These are phyloP conservation scores for Drosophila pectinifera DNA, from an alignment of 1,140 invertebrate species.

Conservation along the genomic window DNA sequence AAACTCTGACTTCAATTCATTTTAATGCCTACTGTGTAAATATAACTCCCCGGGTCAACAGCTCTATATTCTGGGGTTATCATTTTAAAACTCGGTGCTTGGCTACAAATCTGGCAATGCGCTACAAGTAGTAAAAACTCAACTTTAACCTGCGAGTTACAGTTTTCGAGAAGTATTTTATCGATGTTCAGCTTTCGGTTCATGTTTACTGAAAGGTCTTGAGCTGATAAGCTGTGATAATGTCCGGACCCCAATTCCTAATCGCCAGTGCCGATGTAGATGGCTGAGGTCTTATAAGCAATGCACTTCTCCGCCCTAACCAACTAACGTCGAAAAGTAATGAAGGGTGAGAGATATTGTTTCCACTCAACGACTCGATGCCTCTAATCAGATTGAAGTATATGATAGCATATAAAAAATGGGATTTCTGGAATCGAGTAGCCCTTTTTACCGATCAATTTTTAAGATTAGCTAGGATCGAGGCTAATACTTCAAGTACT, in stretches of 20 bases:
- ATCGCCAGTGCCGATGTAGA: no score
- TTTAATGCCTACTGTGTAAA: constrained; percentile 23
- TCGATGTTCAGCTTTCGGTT: constrained; percentile 1
- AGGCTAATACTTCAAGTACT: background rate
- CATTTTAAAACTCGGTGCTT: constrained; percentile 39
- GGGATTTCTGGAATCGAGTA: background rate
- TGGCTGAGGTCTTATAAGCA: constrained; percentile 16
- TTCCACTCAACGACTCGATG: background rate
- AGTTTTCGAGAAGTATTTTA: background rate
- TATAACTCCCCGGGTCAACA: constrained; percentile 37
- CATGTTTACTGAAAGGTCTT: constrained; percentile 1
- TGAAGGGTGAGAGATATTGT: constrained; percentile 13
- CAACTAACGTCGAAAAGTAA: background rate
- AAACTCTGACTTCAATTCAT: constrained; percentile 23
- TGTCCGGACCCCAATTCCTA: constrained; percentile 31
- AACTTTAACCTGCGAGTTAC: constrained; percentile 24
- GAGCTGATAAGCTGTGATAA: constrained; percentile 31
- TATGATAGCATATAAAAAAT: constrained; percentile 9
- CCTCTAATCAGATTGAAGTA: constrained; percentile 10
- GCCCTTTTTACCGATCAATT: background rate
- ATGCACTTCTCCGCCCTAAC: constrained; percentile 6
- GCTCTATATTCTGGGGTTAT: constrained; percentile 58
- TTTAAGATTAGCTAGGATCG: background rate
- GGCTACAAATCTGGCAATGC: background rate
- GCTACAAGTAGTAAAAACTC: constrained; percentile 10